Evolutionary conservation across 2,797 vertebrate species (phyloP).

Genomic region (Pseudopleuronectes americanus): DNA sequence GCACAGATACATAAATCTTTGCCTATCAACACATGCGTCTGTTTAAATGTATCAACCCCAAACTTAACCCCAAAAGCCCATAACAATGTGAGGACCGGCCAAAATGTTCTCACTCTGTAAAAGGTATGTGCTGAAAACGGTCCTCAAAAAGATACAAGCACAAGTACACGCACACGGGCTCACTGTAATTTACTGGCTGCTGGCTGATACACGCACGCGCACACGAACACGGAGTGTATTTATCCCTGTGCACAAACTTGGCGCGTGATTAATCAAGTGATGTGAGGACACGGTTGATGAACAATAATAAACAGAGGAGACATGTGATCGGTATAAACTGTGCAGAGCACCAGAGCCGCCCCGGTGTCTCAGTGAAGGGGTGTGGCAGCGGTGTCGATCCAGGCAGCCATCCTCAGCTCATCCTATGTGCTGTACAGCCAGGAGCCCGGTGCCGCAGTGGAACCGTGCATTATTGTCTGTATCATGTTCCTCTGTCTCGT

Average conservation of each 20-base stretch:
- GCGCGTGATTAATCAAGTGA: constrained; percentile 3
- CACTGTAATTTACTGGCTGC: too few relatives aligned
- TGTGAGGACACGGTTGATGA: not conserved
- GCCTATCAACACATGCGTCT: too few relatives aligned
- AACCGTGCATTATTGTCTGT: constrained; percentile 2
- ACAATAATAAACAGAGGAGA: not conserved
- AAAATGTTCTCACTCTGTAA: too few relatives aligned
- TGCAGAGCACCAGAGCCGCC: not conserved
- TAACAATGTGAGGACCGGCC: too few relatives aligned
- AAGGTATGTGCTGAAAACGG: too few relatives aligned
- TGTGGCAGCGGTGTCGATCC: constrained; percentile 63
- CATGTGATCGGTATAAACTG: not conserved
- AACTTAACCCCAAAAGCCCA: too few relatives aligned
- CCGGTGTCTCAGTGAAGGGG: constrained; percentile 55
- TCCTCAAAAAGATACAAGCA: too few relatives aligned
- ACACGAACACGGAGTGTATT: not conserved
- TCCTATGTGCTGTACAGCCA: not conserved
- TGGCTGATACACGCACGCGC: too few relatives aligned
- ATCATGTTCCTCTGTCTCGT: not conserved
- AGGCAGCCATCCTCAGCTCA: constrained; percentile 26
- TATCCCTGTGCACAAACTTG: constrained; percentile 38
- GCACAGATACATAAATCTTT: too few relatives aligned
- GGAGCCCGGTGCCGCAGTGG: constrained; percentile 22
- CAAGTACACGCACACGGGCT: too few relatives aligned
- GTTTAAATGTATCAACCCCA: too few relatives aligned